These are phyloP conservation scores for Hydrocynus forskahlii DNA, from an alignment of 2,797 vertebrate genomes.

Conservation along the genomic window DNA sequence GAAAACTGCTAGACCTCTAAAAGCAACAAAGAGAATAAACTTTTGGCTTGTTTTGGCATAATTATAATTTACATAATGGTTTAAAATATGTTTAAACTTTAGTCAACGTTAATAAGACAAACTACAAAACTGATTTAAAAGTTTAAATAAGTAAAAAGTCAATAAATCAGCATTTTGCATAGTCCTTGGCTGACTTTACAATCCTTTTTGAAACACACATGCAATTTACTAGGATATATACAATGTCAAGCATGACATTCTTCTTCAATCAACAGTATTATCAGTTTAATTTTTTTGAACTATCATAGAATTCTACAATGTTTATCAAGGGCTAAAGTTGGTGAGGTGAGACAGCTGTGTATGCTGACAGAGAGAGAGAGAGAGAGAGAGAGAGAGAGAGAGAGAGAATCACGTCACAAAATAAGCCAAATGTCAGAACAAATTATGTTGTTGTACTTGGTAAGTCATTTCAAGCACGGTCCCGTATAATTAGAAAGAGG, in stretches of 20 bases:
- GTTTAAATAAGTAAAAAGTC: no score
- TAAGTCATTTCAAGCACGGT: background rate
- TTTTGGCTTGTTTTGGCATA: background rate
- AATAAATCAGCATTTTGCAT: no score
- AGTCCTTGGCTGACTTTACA: background rate
- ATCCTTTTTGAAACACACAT: background rate
- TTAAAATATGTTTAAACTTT: background rate
- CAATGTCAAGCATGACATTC: background rate
- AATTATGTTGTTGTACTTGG: background rate
- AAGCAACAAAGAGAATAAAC: background rate
- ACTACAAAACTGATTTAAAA: no score
- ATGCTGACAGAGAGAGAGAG: background rate
- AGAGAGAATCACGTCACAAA: background rate
- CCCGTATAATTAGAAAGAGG: background rate
- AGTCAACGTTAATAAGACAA: no score
- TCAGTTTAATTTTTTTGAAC: background rate
- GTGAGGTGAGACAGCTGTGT: constrained; percentile 8
- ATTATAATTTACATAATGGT: background rate
- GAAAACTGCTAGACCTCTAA: background rate
- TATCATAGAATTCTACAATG: background rate
- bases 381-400: no score
- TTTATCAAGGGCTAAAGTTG: background rate
- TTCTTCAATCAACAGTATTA: background rate
- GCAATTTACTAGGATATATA: background rate
- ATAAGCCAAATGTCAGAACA: background rate